Evolutionary conservation across 1,140 invertebrate genomes (phyloP).

Genomic region (Zaprionus ghesquierei): DNA sequence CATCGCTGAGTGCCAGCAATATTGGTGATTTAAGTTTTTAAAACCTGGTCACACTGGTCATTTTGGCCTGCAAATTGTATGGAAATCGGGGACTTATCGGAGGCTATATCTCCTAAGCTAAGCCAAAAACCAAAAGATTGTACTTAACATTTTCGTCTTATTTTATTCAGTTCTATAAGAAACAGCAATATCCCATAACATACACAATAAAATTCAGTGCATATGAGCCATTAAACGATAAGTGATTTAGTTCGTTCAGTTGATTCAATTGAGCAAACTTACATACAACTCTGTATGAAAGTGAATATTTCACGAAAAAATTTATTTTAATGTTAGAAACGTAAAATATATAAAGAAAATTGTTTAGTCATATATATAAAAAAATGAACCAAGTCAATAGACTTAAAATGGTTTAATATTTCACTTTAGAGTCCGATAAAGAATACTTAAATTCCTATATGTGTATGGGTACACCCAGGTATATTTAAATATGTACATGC

Average conservation of each 20-base stretch:
- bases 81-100: too few species aligned
- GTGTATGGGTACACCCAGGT: background rate
- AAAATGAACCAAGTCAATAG: background rate
- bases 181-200: too few species aligned
- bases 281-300: constrained; percentile 1
- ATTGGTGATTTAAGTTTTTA: too few species aligned
- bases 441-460: background rate
- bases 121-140: too few species aligned
- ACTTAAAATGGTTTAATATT: background rate
- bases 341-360: background rate
- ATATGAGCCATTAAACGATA: background rate
- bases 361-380: background rate
- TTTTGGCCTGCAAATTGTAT: too few species aligned
- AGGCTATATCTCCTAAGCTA: too few species aligned
- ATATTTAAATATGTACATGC: background rate
- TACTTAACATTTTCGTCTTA: too few species aligned
- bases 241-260: background rate
- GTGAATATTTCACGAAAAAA: constrained; percentile 18
- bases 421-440: background rate
- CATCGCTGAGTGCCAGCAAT: too few species aligned
- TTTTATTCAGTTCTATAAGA: too few species aligned
- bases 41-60: too few species aligned
- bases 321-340: background rate
- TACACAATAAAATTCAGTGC: too few species aligned
- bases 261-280: background rate